Conservation (phyloP, 1,140 invertebrate species). For the Drosophila elegans region DNA sequence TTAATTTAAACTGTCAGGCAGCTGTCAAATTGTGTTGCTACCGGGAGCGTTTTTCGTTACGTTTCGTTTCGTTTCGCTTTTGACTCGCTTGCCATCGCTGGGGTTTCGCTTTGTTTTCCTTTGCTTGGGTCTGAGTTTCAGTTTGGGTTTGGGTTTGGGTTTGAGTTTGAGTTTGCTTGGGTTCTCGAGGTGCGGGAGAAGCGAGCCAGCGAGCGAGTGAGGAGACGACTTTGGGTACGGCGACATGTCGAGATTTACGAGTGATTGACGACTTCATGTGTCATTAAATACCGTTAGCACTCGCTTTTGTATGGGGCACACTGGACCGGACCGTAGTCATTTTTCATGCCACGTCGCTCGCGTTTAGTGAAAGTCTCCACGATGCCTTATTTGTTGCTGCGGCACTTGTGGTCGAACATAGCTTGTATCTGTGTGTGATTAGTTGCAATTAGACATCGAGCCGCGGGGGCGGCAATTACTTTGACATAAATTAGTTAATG, state of each 20-base stretch:
- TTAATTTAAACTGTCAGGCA: slow-evolving; percentile 82
- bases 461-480: slow-evolving; percentile 43
- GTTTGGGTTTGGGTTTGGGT: slow-evolving; percentile 7
- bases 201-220: background rate
- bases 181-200: slow-evolving; percentile 26
- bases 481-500: slow-evolving; percentile 7
- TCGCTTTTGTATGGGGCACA: slow-evolving; percentile 21
- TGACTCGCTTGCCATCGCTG: slow-evolving; percentile 29
- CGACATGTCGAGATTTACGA: slow-evolving; percentile 80
- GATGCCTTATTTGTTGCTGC: slow-evolving; percentile 17
- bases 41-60: slow-evolving; percentile 61
- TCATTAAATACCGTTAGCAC: slow-evolving; percentile 81
- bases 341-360: slow-evolving; percentile 26
- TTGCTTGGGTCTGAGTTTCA: slow-evolving; percentile 22
- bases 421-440: slow-evolving; percentile 47
- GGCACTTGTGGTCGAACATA: background rate
- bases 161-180: slow-evolving; percentile 12
- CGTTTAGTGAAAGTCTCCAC: slow-evolving; percentile 31
- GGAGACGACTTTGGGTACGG: slow-evolving; percentile 50
- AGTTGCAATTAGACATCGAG: slow-evolving; percentile 58
- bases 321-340: slow-evolving; percentile 21
- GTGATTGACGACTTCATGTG: slow-evolving; percentile 83
- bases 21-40: slow-evolving; percentile 81
- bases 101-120: slow-evolving; percentile 5
- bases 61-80: slow-evolving; percentile 39